Evolutionary conservation across 35 echinoderm and acorn worm species (phyloP).

Genomic region (Holothuria glaberrima): DNA sequence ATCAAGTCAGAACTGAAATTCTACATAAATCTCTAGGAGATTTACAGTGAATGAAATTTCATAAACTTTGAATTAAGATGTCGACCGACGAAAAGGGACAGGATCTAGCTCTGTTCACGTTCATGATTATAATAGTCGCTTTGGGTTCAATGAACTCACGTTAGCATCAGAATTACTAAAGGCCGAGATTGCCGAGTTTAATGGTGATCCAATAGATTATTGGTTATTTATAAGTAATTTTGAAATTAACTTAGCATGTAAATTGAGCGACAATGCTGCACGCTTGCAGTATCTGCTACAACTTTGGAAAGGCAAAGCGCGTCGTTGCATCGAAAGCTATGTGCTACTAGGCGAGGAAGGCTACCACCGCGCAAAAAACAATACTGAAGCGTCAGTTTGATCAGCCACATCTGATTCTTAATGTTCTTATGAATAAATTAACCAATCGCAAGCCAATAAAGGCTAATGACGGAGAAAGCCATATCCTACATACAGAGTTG

Average conservation of each 20-base stretch:
- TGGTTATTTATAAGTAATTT: conserved; percentile 51
- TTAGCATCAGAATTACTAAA: conserved; percentile 53
- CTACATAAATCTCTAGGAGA: no score
- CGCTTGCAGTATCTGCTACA: conserved; percentile 1
- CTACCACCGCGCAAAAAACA: conserved; percentile 5
- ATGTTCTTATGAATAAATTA: conserved; percentile 39
- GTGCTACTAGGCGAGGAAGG: conserved; percentile 46
- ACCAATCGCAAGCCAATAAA: conserved; percentile 28
- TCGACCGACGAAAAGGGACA: background rate
- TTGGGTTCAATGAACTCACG: conserved; percentile 28
- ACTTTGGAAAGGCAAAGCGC: conserved; percentile 54
- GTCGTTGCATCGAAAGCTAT: conserved; percentile 40
- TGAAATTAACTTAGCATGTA: conserved; percentile 42
- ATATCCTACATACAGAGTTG: conserved; percentile 55
- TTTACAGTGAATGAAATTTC: no score
- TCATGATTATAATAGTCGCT: background rate
- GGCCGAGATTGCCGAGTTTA: conserved; percentile 32
- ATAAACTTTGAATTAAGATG: no score
- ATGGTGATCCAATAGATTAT: conserved; percentile 42
- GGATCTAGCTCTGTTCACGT: background rate
- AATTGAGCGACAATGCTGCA: background rate
- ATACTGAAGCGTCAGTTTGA: conserved; percentile 31
- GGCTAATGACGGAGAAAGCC: conserved; percentile 37
- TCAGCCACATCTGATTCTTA: conserved; percentile 46
- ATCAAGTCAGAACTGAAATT: no score